Evolutionary conservation across 2,113 vertebrate species (phyloP), one percentile per base, ranked within the genome.

Genomic region (Montifringilla adamsi): DNA sequence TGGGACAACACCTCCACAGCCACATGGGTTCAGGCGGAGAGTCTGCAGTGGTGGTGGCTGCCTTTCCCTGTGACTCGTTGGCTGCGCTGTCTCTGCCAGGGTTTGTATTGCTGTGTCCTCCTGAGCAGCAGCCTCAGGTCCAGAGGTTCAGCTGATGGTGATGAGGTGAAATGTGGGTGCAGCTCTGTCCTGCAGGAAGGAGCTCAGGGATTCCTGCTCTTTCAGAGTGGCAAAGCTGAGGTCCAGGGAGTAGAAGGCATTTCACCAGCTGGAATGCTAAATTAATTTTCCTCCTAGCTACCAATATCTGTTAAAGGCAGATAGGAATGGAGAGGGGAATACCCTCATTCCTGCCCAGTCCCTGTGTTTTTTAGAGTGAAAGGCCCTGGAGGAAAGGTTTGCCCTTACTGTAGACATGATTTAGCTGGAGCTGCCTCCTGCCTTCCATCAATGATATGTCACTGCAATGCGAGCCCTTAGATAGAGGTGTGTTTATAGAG

Each of bases 371-470:
- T 81, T 35, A 24, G 24, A 15, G 37, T 46, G 41, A 62, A 82
- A 93, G 39, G 27, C 63, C 74, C 78, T 22, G 24, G 55, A 88
- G 47, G 84, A 82, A 67, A 76, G 23, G 49, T 84, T 92, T 84
- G 67, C 41, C 73, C 46, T 64, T 66, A 35, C 33, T 64, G 46
- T 24, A 75, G 72, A 46, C 41, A n/a, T 22, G 80, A 81, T 64
- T 84, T 78, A 93, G 62, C 83, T 67, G 64, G 55, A 81, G 86
- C 70, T 93, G 66, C 83, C 88, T 87, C 76, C 64, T 89, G 92
- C 72, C 85, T 88, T 77, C 90, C 81, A 67, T 90, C 75, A 80
- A 3, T 35, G 69, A 27, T 74, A 39, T 55, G 47, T 67, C 83
- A 75, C 58, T 35, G 87, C 85, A 53, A 72, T 43, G 56, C 7